Base-by-base conservation (phyloP, 2,888 invertebrate species). In the Synanthedon andrenaeformis region DNA sequence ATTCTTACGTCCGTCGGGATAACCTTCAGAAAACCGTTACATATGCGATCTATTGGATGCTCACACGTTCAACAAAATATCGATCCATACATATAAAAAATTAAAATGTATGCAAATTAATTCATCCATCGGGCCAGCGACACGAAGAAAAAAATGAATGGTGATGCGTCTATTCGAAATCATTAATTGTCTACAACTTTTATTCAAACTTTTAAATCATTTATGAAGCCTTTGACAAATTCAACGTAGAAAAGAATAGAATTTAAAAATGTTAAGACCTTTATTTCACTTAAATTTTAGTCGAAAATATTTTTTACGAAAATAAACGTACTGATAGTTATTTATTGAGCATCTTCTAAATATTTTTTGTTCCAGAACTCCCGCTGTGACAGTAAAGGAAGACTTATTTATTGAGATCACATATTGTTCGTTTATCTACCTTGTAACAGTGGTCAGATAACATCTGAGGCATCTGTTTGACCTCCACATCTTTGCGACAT, bases 41-140 rank as follows among this genome's bases (percentile, higher is more conserved):
- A 8, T 35, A n/a, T 45, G 14, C 45, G 45, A 14, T 12, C 45
- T 45, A 45, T 45, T 45, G 45, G 13, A 45, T 45, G 14, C 35
- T 45, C 45, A 45, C 13, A 45, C n/a, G 45, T 8, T 6, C n/a
- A 45, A 45, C 45, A 14, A 45, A 45, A 23, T 8, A 49, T 19
- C 49, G 17, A 6, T 49, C 19, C 35, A 35, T 35, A 35, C 10
- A 10, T 23, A 19, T 49, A 49, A 23, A 49, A 17, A 17, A 14
- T 49, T 71, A 64, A 65, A 70, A 69, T 57, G 62, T 67, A 79
- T 77, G 76, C 70, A 76, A 77, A 79, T 76, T 71, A 71, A 76
- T 73, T 71, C 74, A 59, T 70, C 74, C 76, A 75, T 72, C 76
- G 76, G 72, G 69, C 72, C 74, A 73, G 23, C 13, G 28, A 45